Percentiles rank a stretch among this genome's conserved stretches.
These are phyloP conservation scores for Tiliacea aurago DNA, from an alignment of 2,888 invertebrate genomes.

Conservation along the genomic window DNA sequence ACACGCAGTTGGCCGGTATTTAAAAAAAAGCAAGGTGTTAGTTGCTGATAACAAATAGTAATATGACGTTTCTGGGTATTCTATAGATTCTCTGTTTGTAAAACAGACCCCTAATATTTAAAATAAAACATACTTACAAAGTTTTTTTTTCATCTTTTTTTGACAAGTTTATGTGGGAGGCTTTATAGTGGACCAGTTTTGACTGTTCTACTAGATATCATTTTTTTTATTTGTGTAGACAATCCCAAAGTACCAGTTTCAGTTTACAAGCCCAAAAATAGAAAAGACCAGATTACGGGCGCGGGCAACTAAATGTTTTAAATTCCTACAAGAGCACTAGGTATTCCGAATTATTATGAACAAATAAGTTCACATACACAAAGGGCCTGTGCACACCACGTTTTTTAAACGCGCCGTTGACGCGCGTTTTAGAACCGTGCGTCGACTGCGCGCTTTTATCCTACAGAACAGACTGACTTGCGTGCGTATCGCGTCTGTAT, in stretches of 20 bases:
- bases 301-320: slow-evolving; percentile 8
- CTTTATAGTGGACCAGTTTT: slow-evolving; percentile 14
- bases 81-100: background rate
- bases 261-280: slow-evolving; percentile 28
- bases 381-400: too few species aligned
- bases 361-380: too few species aligned
- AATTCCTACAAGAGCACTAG: slow-evolving; percentile 2
- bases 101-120: background rate
- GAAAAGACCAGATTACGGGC: slow-evolving; percentile 1
- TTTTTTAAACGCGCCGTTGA: too few species aligned
- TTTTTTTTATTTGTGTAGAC: slow-evolving; percentile 1
- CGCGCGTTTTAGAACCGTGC: too few species aligned
- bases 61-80: slow-evolving; percentile 37
- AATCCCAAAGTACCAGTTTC: slow-evolving; percentile 20
- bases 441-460: too few species aligned
- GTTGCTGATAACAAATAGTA: slow-evolving; percentile 48
- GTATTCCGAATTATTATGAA: background rate
- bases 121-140: background rate
- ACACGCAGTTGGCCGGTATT: too few species aligned
- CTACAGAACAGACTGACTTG: too few species aligned
- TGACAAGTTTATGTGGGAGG: slow-evolving; percentile 6
- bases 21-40: slow-evolving; percentile 59
- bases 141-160: background rate
- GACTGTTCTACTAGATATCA: slow-evolving; percentile 25
- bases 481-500: too few species aligned